Evolutionary conservation across 1,140 invertebrate species (phyloP), one percentile per base, ranked within the genome.

Genomic region (Drosophila nigromelanica): DNA sequence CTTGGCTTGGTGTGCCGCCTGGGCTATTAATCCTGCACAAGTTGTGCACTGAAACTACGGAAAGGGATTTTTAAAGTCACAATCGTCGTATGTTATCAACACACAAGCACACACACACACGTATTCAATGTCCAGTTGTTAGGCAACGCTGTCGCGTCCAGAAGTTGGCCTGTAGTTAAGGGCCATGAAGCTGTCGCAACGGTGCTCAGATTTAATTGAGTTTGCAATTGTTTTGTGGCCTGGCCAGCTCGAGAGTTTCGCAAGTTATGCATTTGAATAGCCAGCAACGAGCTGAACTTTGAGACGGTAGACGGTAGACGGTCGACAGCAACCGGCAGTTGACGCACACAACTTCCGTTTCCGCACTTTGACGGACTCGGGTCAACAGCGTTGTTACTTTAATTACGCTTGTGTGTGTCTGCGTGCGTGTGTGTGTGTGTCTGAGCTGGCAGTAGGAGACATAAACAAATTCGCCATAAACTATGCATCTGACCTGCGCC

Each of bases 61-160:
- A 80, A 83, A 76, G 79, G 83, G 79, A 80, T 83, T 89, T 86
- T 89, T 89, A 89, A 83, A 89, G 83, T 87, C 83, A 83, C 83
- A 89, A 83, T 78, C 83, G 83, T 89, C 83, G 83, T 89, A 80
- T 83, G 85, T 89, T 89, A 89, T 89, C 79, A 81, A 63, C 78
- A 78, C 51, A 76, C 64, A 73, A 60, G 48, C 52, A 54, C 42
- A 24, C 8, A 51, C n/a, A n/a, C 2, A 39, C 8, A 45, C 35
- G 11, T 14, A 55, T 48, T 18, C 18, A 37, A 39, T 71, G 72
- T 7, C 37, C 55, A 61, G 54, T 8, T 27, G 50, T 35, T 35
- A 8, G 33, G 33, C 33, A 35, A 10, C 33, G 33, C 30, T 18
- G 30, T 35, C n/a, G 24, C 14, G 55, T 59, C 40, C 21, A 64